Evolutionary conservation across 1,140 invertebrate species (phyloP), one percentile per base, ranked within the genome.

Genomic region (Ips typographus): DNA sequence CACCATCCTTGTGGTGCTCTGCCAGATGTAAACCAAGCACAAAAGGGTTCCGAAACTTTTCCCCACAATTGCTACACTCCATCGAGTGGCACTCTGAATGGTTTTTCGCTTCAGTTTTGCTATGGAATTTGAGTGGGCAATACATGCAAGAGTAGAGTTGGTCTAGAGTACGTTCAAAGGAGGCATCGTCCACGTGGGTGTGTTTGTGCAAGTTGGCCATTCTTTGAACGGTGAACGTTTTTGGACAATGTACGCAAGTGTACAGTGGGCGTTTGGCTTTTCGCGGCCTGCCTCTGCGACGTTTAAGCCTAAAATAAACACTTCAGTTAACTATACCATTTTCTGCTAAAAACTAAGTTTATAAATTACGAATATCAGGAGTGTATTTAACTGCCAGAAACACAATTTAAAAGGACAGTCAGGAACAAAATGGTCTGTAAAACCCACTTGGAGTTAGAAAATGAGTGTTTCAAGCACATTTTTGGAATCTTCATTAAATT

Each of bases 1-100:
- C n/a, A 1, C 3, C n/a, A 55, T 66, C 56, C 0, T 22, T 22
- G 22, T 22, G 22, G 37, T 71, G 69, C 41, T 66, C 60, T 8
- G 69, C 69, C 69, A 71, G 65, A 49, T 71, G 69, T n/a, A 65
- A 40, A 1, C 69, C 69, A 3, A 71, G 63, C 47, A 65, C 53
- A 39, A 65, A 71, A 2, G 64, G 62, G 51, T 66, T 65, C 43
- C 47, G 39, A 47, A 71, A 65, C 22, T 41, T 40, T 52, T 44
- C 38, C 0, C 44, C 8, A 40, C 69, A 71, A 3, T 42, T 7
- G 39, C 42, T 65, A 40, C 69, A 71, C 2, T n/a, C 51, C 41
- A 59, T 64, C 2, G 60, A 58, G 42, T 70, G 68, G 7, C n/a
- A 36, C 1, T 40, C 41, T 7, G 59, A 38, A 51, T 70, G 68